These are phyloP conservation scores for Microctenopoma stevenorrisi DNA, from an alignment of 2,797 vertebrate genomes.

Conservation along the genomic window DNA sequence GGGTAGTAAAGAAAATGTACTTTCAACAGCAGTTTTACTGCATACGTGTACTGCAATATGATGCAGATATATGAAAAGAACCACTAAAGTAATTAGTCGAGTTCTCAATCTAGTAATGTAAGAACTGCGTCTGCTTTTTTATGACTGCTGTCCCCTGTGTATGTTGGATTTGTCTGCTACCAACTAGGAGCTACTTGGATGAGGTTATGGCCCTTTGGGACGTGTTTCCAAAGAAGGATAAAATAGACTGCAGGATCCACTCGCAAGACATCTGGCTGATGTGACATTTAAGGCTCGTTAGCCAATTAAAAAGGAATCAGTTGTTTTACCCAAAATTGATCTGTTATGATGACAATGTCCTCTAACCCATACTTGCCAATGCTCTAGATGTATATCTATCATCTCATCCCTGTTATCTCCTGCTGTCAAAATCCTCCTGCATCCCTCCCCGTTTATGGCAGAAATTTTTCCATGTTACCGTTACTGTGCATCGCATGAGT, in stretches of 20 bases:
- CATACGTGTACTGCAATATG: too few species aligned
- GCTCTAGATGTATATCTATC: too few species aligned
- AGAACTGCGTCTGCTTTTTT: background rate
- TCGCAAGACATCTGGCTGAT: background rate
- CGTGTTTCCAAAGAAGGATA: background rate
- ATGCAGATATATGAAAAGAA: background rate
- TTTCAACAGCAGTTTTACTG: too few species aligned
- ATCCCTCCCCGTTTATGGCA: too few species aligned
- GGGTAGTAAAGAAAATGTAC: too few species aligned
- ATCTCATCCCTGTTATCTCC: too few species aligned
- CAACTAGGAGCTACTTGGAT: background rate
- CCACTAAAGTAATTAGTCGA: background rate
- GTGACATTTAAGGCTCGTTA: background rate
- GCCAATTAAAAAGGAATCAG: too few species aligned
- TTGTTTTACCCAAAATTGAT: background rate
- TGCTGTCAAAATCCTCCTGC: too few species aligned
- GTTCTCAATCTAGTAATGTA: background rate
- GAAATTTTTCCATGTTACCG: too few species aligned
- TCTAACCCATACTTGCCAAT: too few species aligned
- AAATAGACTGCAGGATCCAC: background rate
- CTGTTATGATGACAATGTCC: too few species aligned
- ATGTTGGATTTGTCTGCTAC: background rate
- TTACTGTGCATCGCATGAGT: too few species aligned
- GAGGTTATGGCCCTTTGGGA: background rate
- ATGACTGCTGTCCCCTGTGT: background rate